A percentile compares a stretch with the other conserved stretches of the same genome.
phyloP scores from a whole-genome alignment of 1,140 invertebrate genomes.

The Drosophila virilis region DNA sequence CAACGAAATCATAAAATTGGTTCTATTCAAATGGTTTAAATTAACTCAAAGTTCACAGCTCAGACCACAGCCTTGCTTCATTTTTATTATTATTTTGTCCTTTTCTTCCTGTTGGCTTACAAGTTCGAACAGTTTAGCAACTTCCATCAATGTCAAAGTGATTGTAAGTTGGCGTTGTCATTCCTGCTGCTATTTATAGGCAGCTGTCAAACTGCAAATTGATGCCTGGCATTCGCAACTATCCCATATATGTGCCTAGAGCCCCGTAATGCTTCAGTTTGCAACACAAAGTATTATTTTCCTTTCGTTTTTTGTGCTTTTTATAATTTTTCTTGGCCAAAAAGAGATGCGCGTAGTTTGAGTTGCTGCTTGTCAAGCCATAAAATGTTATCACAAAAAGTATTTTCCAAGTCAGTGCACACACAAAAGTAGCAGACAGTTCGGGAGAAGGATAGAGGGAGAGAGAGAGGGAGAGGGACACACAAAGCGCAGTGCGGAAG shows the following conservation, averaged over 20 bases:
- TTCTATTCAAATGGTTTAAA: background rate
- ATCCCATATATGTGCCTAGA: slow-evolving; percentile 7
- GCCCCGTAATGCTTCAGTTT: slow-evolving; percentile 11
- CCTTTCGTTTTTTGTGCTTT: slow-evolving; percentile 25
- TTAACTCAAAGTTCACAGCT: slow-evolving; percentile 4
- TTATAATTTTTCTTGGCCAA: slow-evolving; percentile 21
- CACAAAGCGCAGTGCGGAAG: slow-evolving; percentile 4
- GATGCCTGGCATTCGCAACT: slow-evolving; percentile 52
- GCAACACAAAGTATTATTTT: slow-evolving; percentile 18
- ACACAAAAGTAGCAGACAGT: slow-evolving; percentile 58
- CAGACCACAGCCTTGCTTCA: background rate
- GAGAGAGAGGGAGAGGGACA: background rate
- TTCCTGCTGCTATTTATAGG: slow-evolving; percentile 62
- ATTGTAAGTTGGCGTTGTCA: slow-evolving; percentile 48
- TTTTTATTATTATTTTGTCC: background rate
- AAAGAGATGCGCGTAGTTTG: slow-evolving; percentile 38
- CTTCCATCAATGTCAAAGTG: slow-evolving; percentile 57
- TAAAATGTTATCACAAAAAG: slow-evolving; percentile 82
- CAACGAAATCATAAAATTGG: too few relatives aligned
- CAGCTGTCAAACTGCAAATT: slow-evolving; percentile 72
- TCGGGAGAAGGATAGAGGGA: background rate
- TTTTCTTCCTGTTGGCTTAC: background rate
- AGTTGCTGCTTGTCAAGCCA: slow-evolving; percentile 72
- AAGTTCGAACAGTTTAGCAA: slow-evolving; percentile 18
- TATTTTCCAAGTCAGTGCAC: slow-evolving; percentile 79